Evolutionary conservation across 2,888 invertebrate species (phyloP), one percentile per base, ranked within the genome.

Genomic region (Abscondita cerata): DNA sequence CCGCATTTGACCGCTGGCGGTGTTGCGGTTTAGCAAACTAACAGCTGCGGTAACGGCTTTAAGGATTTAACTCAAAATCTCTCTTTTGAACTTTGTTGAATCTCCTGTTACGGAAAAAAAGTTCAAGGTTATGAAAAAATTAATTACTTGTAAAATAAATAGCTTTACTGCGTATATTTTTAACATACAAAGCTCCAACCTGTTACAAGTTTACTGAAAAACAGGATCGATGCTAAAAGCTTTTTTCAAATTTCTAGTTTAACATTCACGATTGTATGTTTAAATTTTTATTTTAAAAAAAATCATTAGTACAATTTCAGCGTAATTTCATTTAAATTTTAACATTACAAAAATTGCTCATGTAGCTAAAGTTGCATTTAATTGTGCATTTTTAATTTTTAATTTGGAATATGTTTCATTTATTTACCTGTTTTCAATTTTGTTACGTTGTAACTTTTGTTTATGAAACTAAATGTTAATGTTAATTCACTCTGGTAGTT

Each of bases 191-290:
- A 44, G 18, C 19, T 16, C 19, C 5, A 11, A 44, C 8, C 2
- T 19, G 44, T 19, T 44, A 18, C 5, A 44, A 36, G 12, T 36
- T 36, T 25, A 25, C 25, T 4, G 6, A 25, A 12, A 36, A 44
- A 44, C 16, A 11, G 18, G 44, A 18, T 44, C 11, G 44, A 44
- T 16, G 16, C 2, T 11, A 18, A 16, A 44, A 44, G 44, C 44
- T 44, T 44, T 44, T n/a, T 19, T 18, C 44, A 18, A 44, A 44
- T 18, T 18, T n/a, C 44, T 44, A 44, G n/a, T 44, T 44, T 44
- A n/a, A 44, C 16, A 18, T 44, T 18, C 44, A 18, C 18, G 8
- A 44, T 44, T 44, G 44, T 44, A 44, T 3, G 19, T 19, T 41
- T 18, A 41, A 41, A 41, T 13, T 41, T 41, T 13, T 41, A 15